Base-by-base conservation (phyloP, 2,888 invertebrate species). In the Crematogaster levior region DNA sequence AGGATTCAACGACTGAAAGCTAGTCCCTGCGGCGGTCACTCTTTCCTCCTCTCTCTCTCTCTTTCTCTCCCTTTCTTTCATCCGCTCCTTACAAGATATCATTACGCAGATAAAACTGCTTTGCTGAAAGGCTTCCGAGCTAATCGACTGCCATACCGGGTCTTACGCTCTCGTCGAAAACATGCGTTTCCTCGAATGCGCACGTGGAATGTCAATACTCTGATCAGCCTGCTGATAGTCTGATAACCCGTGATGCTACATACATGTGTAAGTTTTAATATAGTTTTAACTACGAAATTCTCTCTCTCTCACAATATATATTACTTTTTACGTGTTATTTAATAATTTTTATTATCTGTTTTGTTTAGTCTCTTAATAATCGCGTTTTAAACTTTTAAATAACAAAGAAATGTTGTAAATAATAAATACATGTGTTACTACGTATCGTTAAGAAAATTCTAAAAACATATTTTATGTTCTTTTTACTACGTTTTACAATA, bases 31-130 rank as follows among this genome's bases (percentile, higher is more conserved):
- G 61, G 82, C 83, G 40, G 21, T 84, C 73, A 12, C 27, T 46
- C 48, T 21, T 21, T 2, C 3, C 3, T 24, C 3, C 34, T 48
- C 48, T 34, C 9, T n/a, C 21, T n/a, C 46, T 7, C 60, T n/a
- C 40, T 30, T 53, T 51, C 9, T 15, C 56, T 65, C 48, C 30
- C 1, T 40, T 21, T 48, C 65, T 21, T 43, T 56, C 21, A 60
- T 74, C 43, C 82, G 63, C 81, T 82, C 72, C 65, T 18, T 73
- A 61, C 48, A 84, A 88, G 91, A 92, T 92, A 92, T 92, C 90
- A 90, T 92, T 92, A 90, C 90, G 86, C 84, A 91, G 92, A 92
- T 92, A 92, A 92, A 90, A 88, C 91, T 86, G 87, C 89, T 90
- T 91, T 89, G 89, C 91, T 90, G 87, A 89, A 89, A 91, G 89